Percentiles rank a stretch among this genome's conserved stretches.
These are phyloP conservation scores for Drosophila ogumai DNA, from an alignment of 1,140 invertebrate species.

Conservation along the genomic window DNA sequence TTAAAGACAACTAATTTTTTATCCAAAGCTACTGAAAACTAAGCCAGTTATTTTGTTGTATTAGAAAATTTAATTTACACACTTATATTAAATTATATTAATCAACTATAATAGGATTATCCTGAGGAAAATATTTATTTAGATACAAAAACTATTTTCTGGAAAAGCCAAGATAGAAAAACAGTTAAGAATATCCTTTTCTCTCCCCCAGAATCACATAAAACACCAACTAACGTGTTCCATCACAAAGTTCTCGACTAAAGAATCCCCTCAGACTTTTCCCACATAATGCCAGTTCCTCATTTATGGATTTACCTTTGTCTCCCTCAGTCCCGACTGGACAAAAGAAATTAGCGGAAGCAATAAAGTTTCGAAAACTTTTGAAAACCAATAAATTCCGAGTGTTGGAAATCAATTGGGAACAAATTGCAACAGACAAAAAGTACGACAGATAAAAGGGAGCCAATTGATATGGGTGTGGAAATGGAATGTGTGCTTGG, in stretches of 20 bases:
- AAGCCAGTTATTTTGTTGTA: too few relatives aligned
- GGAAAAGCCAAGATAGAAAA: not conserved
- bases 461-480: slow-evolving; percentile 32
- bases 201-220: too few relatives aligned
- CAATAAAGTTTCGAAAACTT: slow-evolving; percentile 80
- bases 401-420: slow-evolving; percentile 80
- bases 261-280: not conserved
- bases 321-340: slow-evolving; percentile 45
- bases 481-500: slow-evolving; percentile 27
- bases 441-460: slow-evolving; percentile 38
- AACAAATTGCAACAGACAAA: slow-evolving; percentile 78
- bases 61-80: too few relatives aligned
- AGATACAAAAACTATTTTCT: too few relatives aligned
- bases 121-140: not conserved
- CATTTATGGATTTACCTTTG: slow-evolving; percentile 10
- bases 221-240: slow-evolving; percentile 37
- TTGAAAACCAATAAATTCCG: slow-evolving; percentile 81
- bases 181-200: not conserved
- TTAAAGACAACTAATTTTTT: too few relatives aligned
- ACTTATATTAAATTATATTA: too few relatives aligned
- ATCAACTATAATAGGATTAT: too few relatives aligned
- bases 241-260: slow-evolving; percentile 50
- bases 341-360: slow-evolving; percentile 81
- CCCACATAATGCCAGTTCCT: not conserved
- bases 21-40: too few relatives aligned